Conservation (phyloP, 2,888 invertebrate species). For the Microplitis deprimator region DNA sequence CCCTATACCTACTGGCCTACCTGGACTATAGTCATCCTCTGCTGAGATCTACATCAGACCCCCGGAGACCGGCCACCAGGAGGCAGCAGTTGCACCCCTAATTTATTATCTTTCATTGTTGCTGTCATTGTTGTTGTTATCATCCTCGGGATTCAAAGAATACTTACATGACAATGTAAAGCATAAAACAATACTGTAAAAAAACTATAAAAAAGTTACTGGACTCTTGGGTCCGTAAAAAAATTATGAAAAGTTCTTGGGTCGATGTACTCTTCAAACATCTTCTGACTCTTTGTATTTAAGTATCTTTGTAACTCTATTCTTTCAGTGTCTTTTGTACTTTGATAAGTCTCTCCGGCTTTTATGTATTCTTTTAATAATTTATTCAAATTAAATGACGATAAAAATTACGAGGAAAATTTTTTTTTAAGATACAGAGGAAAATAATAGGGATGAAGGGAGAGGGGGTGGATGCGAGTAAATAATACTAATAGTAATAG, state of each 20-base stretch:
- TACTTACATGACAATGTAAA: background rate
- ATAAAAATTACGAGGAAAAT: no score
- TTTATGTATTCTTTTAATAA: no score
- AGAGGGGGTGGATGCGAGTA: background rate
- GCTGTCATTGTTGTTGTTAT: background rate
- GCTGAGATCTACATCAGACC: background rate
- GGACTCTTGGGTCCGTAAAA: background rate
- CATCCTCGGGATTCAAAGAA: background rate
- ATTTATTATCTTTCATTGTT: background rate
- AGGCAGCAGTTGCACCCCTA: slow-evolving; percentile 32
- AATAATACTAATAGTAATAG: slow-evolving; percentile 4
- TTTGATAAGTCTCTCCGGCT: background rate
- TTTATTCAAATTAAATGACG: no score
- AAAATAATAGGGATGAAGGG: no score
- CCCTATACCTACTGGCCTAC: slow-evolving; percentile 10
- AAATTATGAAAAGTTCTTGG: background rate
- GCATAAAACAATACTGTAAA: background rate
- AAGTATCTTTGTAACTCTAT: background rate
- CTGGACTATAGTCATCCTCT: slow-evolving; percentile 12
- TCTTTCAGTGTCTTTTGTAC: background rate
- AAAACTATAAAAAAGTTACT: background rate
- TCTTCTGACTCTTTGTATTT: background rate
- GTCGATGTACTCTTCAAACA: slow-evolving; percentile 14
- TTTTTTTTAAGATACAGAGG: no score
- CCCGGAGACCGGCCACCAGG: slow-evolving; percentile 33